Percentiles rank a stretch among this genome's conserved stretches.
These are phyloP conservation scores for Artemia sinica DNA, from an alignment of 2,888 invertebrate genomes.

Conservation along the genomic window DNA sequence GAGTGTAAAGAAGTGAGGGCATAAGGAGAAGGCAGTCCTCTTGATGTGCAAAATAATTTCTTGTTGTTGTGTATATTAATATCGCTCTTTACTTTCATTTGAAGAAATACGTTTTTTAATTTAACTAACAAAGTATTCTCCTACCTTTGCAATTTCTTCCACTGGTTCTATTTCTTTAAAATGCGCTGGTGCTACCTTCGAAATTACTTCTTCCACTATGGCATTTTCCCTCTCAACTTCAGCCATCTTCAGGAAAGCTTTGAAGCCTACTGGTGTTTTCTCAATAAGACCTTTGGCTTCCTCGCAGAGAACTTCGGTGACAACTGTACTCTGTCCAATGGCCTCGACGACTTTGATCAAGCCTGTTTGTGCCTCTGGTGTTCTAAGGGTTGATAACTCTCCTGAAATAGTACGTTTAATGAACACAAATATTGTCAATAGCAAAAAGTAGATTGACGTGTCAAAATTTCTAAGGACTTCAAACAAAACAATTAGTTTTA, in stretches of 20 bases:
- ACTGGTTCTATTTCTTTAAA: conserved; percentile 15
- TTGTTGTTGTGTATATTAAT: no score
- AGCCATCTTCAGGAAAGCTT: conserved; percentile 69
- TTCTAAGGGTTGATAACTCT: conserved; percentile 54
- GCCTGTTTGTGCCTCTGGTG: conserved; percentile 66
- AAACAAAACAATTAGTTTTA: no score
- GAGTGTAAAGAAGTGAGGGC: no score
- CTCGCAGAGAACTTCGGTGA: conserved; percentile 35
- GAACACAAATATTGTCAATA: conserved; percentile 18
- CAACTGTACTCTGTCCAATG: conserved; percentile 59
- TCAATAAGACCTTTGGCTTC: conserved; percentile 38
- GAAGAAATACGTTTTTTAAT: no score
- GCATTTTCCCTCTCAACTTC: conserved; percentile 50
- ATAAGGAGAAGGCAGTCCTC: no score
- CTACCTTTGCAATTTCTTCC: conserved; percentile 20
- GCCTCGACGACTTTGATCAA: conserved; percentile 65
- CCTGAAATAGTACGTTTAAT: conserved; percentile 17
- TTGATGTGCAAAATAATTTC: no score
- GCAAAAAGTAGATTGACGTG: background rate
- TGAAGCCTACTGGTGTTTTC: conserved; percentile 52
- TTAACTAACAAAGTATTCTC: background rate
- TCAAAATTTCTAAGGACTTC: no score
- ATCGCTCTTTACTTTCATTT: no score
- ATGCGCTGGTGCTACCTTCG: conserved; percentile 17
- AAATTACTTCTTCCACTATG: conserved; percentile 49